phyloP scores from a whole-genome alignment of 2,888 invertebrate genomes.

The Tetrapedia diversipes region DNA sequence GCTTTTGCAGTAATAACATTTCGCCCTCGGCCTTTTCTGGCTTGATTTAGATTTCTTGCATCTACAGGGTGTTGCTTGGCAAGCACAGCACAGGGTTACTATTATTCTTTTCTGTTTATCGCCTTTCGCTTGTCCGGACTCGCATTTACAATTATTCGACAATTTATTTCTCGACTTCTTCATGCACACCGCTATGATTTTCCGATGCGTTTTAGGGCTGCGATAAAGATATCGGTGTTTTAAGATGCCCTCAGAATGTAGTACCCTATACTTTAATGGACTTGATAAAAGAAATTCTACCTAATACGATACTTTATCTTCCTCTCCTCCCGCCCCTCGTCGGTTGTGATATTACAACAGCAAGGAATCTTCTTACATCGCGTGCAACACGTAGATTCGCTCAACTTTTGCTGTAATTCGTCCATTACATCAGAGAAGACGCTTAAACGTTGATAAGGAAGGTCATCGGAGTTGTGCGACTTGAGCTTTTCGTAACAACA shows the following conservation, averaged over 20 bases:
- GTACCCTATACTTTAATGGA: neutral
- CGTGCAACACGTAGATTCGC: conserved; percentile 65
- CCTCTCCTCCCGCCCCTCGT: conserved; percentile 35
- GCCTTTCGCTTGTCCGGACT: conserved; percentile 33
- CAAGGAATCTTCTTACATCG: conserved; percentile 68
- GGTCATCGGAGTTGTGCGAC: conserved; percentile 62
- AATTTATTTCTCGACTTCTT: conserved; percentile 58
- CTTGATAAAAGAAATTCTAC: conserved; percentile 11
- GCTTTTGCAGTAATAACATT: conserved; percentile 77
- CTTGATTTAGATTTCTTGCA: conserved; percentile 60
- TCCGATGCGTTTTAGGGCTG: conserved; percentile 42
- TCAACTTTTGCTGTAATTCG: conserved; percentile 75
- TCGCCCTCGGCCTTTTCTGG: conserved; percentile 66
- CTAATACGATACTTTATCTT: conserved; percentile 39
- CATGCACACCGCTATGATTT: conserved; percentile 32
- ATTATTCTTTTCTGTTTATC: conserved; percentile 38
- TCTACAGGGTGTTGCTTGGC: conserved; percentile 67
- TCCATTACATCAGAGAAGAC: conserved; percentile 74
- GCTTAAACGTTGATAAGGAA: conserved; percentile 72
- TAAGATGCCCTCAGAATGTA: neutral
- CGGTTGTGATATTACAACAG: conserved; percentile 55
- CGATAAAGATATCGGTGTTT: neutral
- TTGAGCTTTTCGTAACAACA: conserved; percentile 57
- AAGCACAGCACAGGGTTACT: conserved; percentile 57
- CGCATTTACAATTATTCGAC: conserved; percentile 57